These are phyloP conservation scores for Paramormyrops kingsleyae DNA, from an alignment of 2,113 vertebrate species.

Conservation along the genomic window DNA sequence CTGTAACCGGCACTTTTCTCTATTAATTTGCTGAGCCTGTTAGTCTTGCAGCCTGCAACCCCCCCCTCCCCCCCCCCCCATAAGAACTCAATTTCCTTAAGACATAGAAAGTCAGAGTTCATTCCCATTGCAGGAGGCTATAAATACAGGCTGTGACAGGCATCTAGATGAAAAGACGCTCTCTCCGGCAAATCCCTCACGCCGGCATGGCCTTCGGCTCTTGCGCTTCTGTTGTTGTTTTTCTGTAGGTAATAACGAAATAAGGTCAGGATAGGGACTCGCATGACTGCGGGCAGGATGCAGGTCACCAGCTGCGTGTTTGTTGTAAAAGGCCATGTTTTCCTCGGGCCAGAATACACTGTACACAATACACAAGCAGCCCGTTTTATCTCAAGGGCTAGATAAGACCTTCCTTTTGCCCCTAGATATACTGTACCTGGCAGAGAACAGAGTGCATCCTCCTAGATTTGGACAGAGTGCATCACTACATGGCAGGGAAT, in stretches of 20 bases:
- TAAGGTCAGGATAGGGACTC: background rate
- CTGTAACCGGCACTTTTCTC: background rate
- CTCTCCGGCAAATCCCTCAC: background rate
- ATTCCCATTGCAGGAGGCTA: constrained; percentile 1
- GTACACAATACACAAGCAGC: background rate
- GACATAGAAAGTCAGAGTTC: constrained; percentile 1
- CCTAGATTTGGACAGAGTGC: background rate
- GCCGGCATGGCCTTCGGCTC: background rate
- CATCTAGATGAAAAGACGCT: background rate
- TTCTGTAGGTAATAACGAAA: background rate
- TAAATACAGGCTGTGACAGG: constrained; percentile 4
- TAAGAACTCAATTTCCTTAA: background rate
- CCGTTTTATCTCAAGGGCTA: background rate
- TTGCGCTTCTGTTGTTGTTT: background rate
- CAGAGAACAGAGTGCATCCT: background rate
- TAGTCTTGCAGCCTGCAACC: background rate
- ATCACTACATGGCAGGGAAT: background rate
- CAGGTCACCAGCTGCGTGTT: background rate
- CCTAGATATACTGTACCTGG: background rate
- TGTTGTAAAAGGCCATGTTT: background rate
- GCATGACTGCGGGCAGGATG: background rate
- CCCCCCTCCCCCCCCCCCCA: background rate
- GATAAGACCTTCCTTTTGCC: background rate
- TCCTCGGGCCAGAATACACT: background rate
- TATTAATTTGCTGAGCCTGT: background rate